Base-by-base conservation (phyloP, 2,888 invertebrate genomes). In the Tinea trinotella region DNA sequence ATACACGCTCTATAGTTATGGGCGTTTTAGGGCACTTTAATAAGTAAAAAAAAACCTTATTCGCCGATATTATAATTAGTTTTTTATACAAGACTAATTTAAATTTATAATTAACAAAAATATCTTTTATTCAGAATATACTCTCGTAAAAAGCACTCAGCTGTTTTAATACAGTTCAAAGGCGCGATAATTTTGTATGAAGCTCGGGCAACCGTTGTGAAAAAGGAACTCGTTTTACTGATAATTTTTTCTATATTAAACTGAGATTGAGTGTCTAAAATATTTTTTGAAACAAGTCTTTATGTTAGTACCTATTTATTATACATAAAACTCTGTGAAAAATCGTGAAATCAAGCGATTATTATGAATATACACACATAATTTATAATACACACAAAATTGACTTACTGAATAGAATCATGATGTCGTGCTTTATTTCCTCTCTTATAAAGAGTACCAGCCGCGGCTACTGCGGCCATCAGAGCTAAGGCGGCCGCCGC, bases 401-500 rank as follows among this genome's bases (percentile, higher is more conserved):
- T 13, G 13, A 12, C 50, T 50, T 74, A 91, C 92, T 90, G 90
- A 64, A 88, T 82, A 52, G 91, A 90, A 64, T 91, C 91, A 63
- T 91, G 91, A 52, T 90, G 88, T 18, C 90, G 79, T 24, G 89
- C 88, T 66, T 92, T 92, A 66, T 88, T 90, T 61, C 89, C 91
- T 56, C 90, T 83, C 56, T 90, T 87, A 65, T 91, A 92, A 61
- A 91, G 68, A 5, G 91, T 90, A 22, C 92, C 90, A 5, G 90
- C 90, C 2, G 92, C 90, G 0, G 91, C 91, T 1, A 91, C 90
- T 19, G 91, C 89, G 0, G 92, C 89, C 12, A 93, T 86, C 55
- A 89, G 72, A 5, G 90, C 88, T 50, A 92, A 79, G 52, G 93
- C 87, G 10, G 91, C 93, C 54, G 93, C 90, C 0, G 94, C 94